Base-by-base conservation (phyloP, 2,888 invertebrate species). In the Epistrophe eligans region DNA sequence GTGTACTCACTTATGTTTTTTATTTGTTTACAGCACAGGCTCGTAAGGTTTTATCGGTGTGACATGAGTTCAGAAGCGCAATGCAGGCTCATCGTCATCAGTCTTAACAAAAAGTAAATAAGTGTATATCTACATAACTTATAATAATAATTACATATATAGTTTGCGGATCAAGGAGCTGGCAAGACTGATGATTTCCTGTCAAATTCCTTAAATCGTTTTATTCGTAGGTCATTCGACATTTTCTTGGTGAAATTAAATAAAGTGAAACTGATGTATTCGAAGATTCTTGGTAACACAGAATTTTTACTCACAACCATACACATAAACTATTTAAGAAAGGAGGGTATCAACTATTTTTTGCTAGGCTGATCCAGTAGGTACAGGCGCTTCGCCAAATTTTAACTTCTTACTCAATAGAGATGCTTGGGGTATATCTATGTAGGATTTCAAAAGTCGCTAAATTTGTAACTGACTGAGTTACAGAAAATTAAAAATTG, bases 111-210 rank as follows among this genome's bases (percentile, higher is more conserved):
- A 77, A 66, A 62, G 15, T 9, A 40, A 60, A 62, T 13, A 24
- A 24, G 24, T 24, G 45, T 19, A 57, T 32, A 24, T 8, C 19
- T 52, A 28, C 28, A 35, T 40, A 15, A 28, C n/a, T 0, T 28
- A 24, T 43, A 43, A 15, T 43, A 43, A n/a, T 64, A 50, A 58
- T 62, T 79, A n/a, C n/a, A n/a, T n/a, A n/a, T n/a, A 79, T 64
- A 64, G 52, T 52, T 64, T 52, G 48, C 24, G 17, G 71, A 77
- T 50, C 45, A n/a, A 55, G 77, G 19, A 62, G 19, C 19, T 67
- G 17, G 48, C 24, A 24, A 58, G 40, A n/a, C 57, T 40, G 19
- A 57, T 67, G 76, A 6, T 76, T 67, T 67, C 45, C 40, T 60
- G 48, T 48, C 13, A 32, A 58, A 52, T 64, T 57, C 45, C 24